Conservation (phyloP, 2,888 invertebrate species). For the Petrolisthes cinctipes region DNA sequence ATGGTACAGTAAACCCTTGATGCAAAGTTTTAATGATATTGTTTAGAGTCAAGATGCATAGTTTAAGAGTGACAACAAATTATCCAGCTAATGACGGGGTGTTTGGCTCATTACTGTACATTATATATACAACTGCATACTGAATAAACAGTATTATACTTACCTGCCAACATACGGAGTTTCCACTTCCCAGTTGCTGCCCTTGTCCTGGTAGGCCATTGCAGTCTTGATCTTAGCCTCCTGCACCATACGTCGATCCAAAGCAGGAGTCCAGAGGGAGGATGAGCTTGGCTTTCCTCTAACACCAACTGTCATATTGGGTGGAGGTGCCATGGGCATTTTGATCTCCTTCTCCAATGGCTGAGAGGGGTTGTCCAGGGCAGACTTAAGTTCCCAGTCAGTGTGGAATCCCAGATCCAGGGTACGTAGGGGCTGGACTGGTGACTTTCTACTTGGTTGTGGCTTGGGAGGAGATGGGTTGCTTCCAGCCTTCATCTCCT, state of each 20-base stretch:
- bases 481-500: conserved; percentile 28
- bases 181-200: conserved; percentile 52
- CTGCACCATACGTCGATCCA: conserved; percentile 24
- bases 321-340: conserved; percentile 9
- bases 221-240: conserved; percentile 31
- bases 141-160: neutral
- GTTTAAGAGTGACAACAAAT: too few relatives aligned
- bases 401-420: conserved; percentile 26
- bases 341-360: conserved; percentile 12
- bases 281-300: neutral
- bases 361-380: conserved; percentile 28
- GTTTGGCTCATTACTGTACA: too few relatives aligned
- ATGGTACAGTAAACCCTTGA: too few relatives aligned
- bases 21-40: too few relatives aligned
- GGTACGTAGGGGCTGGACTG: neutral
- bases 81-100: too few relatives aligned
- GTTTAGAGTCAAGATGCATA: too few relatives aligned
- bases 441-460: conserved; percentile 3
- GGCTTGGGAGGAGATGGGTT: conserved; percentile 46
- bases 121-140: neutral
- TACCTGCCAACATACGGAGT: conserved; percentile 54
- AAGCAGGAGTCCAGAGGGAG: conserved; percentile 52
- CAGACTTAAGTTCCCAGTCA: conserved; percentile 49
- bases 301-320: conserved; percentile 5
- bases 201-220: neutral